Evolutionary conservation across 92 coral and sea anemone species (phyloP), one percentile per base, ranked within the genome.

Genomic region (Porites divaricata): DNA sequence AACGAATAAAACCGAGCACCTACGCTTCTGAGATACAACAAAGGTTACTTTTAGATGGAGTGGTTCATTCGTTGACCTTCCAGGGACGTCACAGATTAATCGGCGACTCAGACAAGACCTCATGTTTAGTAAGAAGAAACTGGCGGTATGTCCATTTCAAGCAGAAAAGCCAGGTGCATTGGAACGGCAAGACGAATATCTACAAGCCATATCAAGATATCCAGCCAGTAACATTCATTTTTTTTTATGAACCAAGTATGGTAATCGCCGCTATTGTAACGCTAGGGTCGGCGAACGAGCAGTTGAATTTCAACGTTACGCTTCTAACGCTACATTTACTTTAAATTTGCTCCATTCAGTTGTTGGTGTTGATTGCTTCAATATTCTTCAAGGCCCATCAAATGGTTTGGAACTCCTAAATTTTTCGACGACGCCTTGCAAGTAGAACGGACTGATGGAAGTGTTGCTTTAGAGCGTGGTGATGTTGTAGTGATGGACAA

Each of bases 401-500:
- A 91, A 88, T 84, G 91, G 94, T 61, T 72, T 74, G 62, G 87
- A 91, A 77, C 70, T 88, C 14, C 63, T 88, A 52, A 75, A 65
- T 79, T 91, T 88, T 88, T 88, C 17, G 70, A 80, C 16, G 94
- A 88, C 12, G 89, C 89, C 16, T 51, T 85, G 19, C 77, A 75
- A 54, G 82, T 79, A 10, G 83, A 88, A 12, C 83, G 80, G 58
- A 14, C 15, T 8, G 58, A 53, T 0, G 92, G 90, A 24, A 88
- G 89, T 67, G 87, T 88, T 25, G 87, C 63, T 8, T 72, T 91
- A 1, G 80, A 84, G 78, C 89, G 74, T 25, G 89, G 92, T 10
- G 82, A 91, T 69, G 51, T 21, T 14, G 87, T 91, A 13, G 78
- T 91, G 2, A 91, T 91, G 89, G 92, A 91, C 87, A 88, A 88